A percentile compares a stretch with the other conserved stretches of the same genome.
phyloP scores from a whole-genome alignment of 2,113 vertebrate species.

The Plestiodon gilberti region DNA sequence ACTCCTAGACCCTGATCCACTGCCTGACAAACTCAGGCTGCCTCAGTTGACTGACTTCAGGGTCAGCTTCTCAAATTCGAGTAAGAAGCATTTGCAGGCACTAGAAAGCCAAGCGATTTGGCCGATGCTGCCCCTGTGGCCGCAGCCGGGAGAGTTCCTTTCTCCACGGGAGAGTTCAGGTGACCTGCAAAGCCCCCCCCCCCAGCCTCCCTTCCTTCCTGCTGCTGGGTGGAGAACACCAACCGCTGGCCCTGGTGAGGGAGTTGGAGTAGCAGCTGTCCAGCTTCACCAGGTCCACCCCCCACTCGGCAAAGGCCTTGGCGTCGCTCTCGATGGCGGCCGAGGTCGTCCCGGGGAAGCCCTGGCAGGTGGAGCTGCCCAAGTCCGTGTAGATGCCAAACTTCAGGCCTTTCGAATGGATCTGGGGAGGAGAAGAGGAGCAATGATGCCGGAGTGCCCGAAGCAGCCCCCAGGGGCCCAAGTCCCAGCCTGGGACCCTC shows the following conservation, averaged over 20 bases:
- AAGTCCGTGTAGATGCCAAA: slow-evolving; percentile 48
- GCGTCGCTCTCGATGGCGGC: slow-evolving; percentile 42
- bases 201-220: too few relatives aligned
- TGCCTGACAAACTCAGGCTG: too few relatives aligned
- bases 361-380: slow-evolving; percentile 31
- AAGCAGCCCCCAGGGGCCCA: background rate
- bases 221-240: background rate
- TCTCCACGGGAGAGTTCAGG: background rate
- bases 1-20: too few relatives aligned
- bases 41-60: too few relatives aligned
- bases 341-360: slow-evolving; percentile 49
- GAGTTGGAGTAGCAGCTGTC: slow-evolving; percentile 55
- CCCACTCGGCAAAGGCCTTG: slow-evolving; percentile 49
- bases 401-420: slow-evolving; percentile 54
- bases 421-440: slow-evolving; percentile 1
- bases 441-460: background rate
- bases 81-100: too few relatives aligned
- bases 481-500: background rate
- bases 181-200: background rate
- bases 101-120: too few relatives aligned
- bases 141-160: too few relatives aligned
- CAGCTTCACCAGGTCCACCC: slow-evolving; percentile 53
- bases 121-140: too few relatives aligned
- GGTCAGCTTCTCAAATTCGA: too few relatives aligned
- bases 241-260: slow-evolving; percentile 40